Base-by-base conservation (phyloP, 2,113 vertebrate species). In the Alectura lathami region DNA sequence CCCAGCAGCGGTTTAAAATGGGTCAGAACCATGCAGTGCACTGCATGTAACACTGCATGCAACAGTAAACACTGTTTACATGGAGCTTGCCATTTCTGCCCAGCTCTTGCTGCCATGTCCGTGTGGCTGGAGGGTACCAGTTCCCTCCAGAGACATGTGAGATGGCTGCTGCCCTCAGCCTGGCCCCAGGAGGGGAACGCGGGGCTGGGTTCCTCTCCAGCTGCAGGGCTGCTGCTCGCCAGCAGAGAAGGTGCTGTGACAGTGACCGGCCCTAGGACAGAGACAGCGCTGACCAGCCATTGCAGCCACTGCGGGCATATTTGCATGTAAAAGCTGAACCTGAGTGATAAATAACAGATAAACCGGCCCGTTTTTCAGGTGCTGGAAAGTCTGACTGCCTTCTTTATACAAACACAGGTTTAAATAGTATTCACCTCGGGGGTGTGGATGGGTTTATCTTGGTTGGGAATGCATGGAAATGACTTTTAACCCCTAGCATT, bases 321-420 rank as follows among this genome's bases (percentile, higher is more conserved):
- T 91, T 96, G 36, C 95, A 95, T 91, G 40, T 53, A 86, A 96
- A 97, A 97, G 93, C 94, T 68, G 6, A 91, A 53, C 48, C 85
- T 38, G 92, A 88, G 93, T 73, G 96, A 88, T 68, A 89, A 40
- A 81, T 67, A 81, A 70, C 34, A 96, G 97, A 97, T 97, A 97
- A 97, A 88, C 59, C 70, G 66, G 50, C 81, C 86, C 89, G 66
- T 95, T 97, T 96, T 97, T 84, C 96, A 94, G 86, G 93, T 93
- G 85, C 79, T 96, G 93, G 90, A 78, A 89, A 83, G 80, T 77
- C 85, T 75, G 93, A 80, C 68, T 68, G 96, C 90, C 92, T 84
- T 92, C 96, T 97, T 98, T 97, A 85, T 78, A 87, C 74, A 96
- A 96, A 80, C 76, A 88, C 86, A 32, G 68, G 69, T 94, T 97